Conservation (phyloP, 2,888 invertebrate species). For the Folsomia candida region DNA sequence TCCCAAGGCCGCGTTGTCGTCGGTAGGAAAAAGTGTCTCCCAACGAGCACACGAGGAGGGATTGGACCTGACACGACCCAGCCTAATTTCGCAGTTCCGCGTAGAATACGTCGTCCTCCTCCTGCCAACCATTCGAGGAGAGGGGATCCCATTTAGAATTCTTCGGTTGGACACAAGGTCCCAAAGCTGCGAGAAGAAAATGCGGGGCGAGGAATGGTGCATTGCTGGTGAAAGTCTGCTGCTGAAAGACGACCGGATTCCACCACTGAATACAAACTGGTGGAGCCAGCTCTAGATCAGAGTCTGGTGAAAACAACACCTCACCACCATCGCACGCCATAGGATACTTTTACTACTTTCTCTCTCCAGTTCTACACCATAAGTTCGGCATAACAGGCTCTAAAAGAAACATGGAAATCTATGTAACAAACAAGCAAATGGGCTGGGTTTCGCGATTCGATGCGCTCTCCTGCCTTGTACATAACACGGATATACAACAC, state of each 20-base stretch:
- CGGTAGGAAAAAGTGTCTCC: background rate
- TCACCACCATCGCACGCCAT: background rate
- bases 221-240: slow-evolving; percentile 14
- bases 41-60: too few relatives aligned
- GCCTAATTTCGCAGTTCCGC: too few relatives aligned
- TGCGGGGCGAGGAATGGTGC: slow-evolving; percentile 26
- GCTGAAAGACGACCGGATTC: background rate
- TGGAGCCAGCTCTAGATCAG: background rate
- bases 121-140: background rate
- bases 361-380: too few relatives aligned
- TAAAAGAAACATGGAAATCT: too few relatives aligned
- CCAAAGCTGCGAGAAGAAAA: background rate
- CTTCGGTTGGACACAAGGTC: background rate
- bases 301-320: background rate
- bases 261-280: background rate
- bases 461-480: too few relatives aligned
- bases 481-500: too few relatives aligned
- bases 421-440: too few relatives aligned
- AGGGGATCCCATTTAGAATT: background rate
- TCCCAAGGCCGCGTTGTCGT: too few relatives aligned
- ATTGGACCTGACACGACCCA: too few relatives aligned
- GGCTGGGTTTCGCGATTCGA: too few relatives aligned
- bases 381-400: too few relatives aligned
- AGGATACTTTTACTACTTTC: background rate
- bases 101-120: background rate